phyloP scores from a whole-genome alignment of 2,797 vertebrate species.

The Bovichtus variegatus region DNA sequence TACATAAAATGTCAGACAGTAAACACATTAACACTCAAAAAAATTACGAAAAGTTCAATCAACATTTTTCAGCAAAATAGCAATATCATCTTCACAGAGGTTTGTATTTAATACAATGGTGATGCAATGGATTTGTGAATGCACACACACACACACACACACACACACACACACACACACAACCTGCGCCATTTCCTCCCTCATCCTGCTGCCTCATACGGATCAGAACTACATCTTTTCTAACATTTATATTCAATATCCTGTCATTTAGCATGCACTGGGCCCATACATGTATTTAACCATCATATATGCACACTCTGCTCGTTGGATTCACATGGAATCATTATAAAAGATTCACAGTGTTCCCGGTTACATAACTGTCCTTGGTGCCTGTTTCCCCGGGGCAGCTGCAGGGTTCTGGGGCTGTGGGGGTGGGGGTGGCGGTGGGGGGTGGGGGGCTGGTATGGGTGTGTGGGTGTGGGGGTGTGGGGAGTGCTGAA shows the following conservation, averaged over 20 bases:
- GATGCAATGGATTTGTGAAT: background rate
- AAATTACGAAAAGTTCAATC: background rate
- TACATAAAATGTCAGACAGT: background rate
- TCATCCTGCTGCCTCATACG: background rate
- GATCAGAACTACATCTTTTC: background rate
- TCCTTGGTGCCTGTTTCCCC: constrained; percentile 59
- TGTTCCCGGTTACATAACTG: constrained; percentile 78
- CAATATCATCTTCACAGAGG: background rate
- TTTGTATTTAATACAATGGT: background rate
- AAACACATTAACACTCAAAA: background rate
- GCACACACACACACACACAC: background rate
- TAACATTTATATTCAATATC: background rate
- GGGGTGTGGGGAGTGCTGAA: constrained; percentile 1
- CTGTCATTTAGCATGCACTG: background rate
- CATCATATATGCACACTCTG: background rate
- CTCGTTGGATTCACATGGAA: constrained; percentile 14
- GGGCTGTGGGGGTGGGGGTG: background rate
- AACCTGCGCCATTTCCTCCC: background rate
- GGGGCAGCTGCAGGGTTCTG: constrained; percentile 66
- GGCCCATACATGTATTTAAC: background rate
- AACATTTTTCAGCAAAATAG: background rate
- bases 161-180: background rate
- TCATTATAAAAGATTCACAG: constrained; percentile 36
- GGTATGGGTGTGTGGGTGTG: constrained; percentile 8
- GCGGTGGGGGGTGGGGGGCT: background rate